Evolutionary conservation across 2,113 vertebrate genomes (phyloP).

Genomic region (Paedocypris sp.): DNA sequence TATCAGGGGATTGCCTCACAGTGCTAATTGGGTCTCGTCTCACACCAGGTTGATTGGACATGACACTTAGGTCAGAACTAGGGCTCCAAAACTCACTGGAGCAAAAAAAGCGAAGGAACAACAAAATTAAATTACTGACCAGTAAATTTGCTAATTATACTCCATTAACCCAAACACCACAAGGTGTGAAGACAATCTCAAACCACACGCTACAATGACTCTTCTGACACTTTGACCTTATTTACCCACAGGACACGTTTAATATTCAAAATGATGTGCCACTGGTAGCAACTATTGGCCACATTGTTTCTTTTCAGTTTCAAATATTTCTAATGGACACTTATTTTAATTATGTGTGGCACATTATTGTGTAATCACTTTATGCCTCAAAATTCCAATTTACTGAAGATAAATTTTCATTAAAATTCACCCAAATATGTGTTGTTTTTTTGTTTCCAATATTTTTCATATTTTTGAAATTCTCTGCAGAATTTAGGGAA

Average conservation of each 20-base stretch:
- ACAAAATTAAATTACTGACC: conserved; percentile 71
- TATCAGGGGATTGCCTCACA: conserved; percentile 64
- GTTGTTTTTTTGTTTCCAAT: too few relatives aligned
- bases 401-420: too few relatives aligned
- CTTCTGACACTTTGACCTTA: conserved; percentile 50
- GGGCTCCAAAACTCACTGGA: conserved; percentile 52
- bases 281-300: neutral
- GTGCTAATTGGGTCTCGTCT: conserved; percentile 76
- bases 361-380: too few relatives aligned
- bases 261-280: neutral
- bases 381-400: too few relatives aligned
- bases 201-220: conserved; percentile 37
- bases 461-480: too few relatives aligned
- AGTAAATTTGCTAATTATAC: conserved; percentile 72
- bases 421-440: too few relatives aligned
- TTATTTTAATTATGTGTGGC: too few relatives aligned
- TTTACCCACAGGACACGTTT: conserved; percentile 34
- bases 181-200: conserved; percentile 46
- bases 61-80: conserved; percentile 65
- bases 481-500: too few relatives aligned
- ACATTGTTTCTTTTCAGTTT: too few relatives aligned
- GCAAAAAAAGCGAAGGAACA: conserved; percentile 42
- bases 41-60: conserved; percentile 63
- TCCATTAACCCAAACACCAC: conserved; percentile 68
- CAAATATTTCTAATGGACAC: too few relatives aligned